Conservation (phyloP, 2,797 vertebrate species). For the Sciurus vulgaris region DNA sequence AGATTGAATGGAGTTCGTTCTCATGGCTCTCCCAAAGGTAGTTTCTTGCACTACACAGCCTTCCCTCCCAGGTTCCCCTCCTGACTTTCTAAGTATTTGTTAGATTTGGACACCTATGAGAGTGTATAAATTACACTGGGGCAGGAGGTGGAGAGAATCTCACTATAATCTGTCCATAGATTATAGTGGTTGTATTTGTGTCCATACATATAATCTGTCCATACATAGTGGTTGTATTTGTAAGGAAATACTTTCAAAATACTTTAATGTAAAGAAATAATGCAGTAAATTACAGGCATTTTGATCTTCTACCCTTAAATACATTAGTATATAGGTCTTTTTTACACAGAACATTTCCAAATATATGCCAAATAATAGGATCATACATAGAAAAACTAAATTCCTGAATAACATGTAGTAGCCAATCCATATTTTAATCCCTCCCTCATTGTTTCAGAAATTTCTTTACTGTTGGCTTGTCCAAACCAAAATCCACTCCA, state of each 20-base stretch:
- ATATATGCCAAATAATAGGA: constrained; percentile 51
- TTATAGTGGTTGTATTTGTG: not conserved
- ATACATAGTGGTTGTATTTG: not conserved
- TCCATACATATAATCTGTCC: too few relatives aligned
- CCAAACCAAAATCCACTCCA: not conserved
- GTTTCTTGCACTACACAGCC: not conserved
- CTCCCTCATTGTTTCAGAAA: not conserved
- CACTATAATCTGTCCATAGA: not conserved
- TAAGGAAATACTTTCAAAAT: constrained; percentile 38
- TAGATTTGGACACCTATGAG: not conserved
- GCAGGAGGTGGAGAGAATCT: not conserved
- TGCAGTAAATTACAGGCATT: not conserved
- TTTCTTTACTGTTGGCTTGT: constrained; percentile 14
- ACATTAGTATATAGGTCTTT: not conserved
- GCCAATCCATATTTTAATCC: constrained; percentile 1
- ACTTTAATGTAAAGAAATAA: constrained; percentile 43
- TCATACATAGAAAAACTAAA: not conserved
- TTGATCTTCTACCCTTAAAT: constrained; percentile 3
- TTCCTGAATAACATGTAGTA: not conserved
- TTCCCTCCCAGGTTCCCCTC: not conserved
- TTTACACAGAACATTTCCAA: not conserved
- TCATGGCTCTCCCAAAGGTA: not conserved
- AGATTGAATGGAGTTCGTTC: not conserved
- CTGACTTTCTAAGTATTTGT: not conserved
- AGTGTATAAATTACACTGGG: not conserved